Base-by-base conservation (phyloP, 2,113 vertebrate genomes). In the Lamprotornis superbus region DNA sequence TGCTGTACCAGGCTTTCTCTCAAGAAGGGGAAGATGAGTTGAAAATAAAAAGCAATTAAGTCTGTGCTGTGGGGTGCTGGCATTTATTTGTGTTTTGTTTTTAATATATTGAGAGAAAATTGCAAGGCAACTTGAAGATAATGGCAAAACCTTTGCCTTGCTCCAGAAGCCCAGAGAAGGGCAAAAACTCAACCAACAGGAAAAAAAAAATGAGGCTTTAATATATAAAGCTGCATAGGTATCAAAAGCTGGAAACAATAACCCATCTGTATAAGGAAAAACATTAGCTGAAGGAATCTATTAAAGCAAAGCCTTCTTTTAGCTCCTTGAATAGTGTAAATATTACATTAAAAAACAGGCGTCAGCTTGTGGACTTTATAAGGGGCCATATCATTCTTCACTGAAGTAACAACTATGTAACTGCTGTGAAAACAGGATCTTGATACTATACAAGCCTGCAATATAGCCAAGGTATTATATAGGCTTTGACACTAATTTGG, bases 321-420 rank as follows among this genome's bases (percentile, higher is more conserved):
- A 97, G 94, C 92, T 97, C 87, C 89, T 87, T 94, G 90, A 95
- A 94, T 86, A 96, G 87, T 91, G 83, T 96, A 97, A 96, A 97
- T 94, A 96, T 96, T 95, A 91, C 92, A 96, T 94, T 92, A 78
- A 90, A 95, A 97, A 97, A 83, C 91, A 95, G 92, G 95, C 91
- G 68, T 95, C 96, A 95, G 93, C 85, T 76, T 92, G 90, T 70
- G 93, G 70, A 89, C 84, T 95, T 95, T 94, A 85, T 94, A 96
- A 96, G 93, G 28, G 83, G 87, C 71, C 91, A 25, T 96, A 95
- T 93, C 93, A 94, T 94, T 96, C 95, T 96, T 95, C 89, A 92
- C 88, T 84, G 75, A 25, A 88, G 92, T 94, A 97, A 96, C 88
- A 95, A 83, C 90, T 95, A 92, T 86, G 71, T 96, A 97, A 93